Base-by-base conservation (phyloP, 2,888 invertebrate species). In the Parapristionchus giblindavisi region DNA sequence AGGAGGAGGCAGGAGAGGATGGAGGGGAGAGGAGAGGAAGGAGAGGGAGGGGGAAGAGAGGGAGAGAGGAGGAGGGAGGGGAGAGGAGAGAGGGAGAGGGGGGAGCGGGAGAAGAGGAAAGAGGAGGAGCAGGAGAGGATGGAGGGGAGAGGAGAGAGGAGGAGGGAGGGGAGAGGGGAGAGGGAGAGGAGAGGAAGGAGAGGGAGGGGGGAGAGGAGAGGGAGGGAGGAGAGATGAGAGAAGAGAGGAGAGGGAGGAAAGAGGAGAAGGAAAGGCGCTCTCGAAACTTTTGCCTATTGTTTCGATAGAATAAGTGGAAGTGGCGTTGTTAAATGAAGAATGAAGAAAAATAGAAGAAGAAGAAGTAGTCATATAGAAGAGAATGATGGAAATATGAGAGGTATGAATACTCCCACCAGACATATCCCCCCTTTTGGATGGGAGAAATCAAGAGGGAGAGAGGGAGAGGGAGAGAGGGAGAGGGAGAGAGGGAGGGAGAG, bases 201-300 rank as follows among this genome's bases (percentile, higher is more conserved):
- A 29, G 48, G 51, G 66, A 6, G 14, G 60, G n/a, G 40, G 17
- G 14, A 48, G 29, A 34, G 51, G 8, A 36, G 38, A 63, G 36
- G 8, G n/a, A 21, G 24, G 0, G 63, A 52, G 36, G 32, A n/a
- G 36, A 68, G 38, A 34, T 68, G 68, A 51, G 34, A n/a, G n/a
- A 65, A 65, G 17, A 24, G 63, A 65, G 40, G 43, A 65, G 63
- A 43, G 43, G 5, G 27, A 2, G 34, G 63, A 63, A 8, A 43
- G 17, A 17, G 17, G 43, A 43, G 43, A 43, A 1, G 43, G 29
- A 27, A 43, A 65, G 43, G n/a, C n/a, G n/a, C n/a, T n/a, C n/a
- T n/a, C n/a, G n/a, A n/a, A n/a, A n/a, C n/a, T n/a, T n/a, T n/a
- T n/a, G n/a, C n/a, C n/a, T n/a, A 65, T 48, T 48, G 40, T 40